Percentiles rank a stretch among this genome's conserved stretches.
Evolutionary conservation across 2,797 vertebrate genomes (phyloP).

Genomic region (Centropyge bicolor): DNA sequence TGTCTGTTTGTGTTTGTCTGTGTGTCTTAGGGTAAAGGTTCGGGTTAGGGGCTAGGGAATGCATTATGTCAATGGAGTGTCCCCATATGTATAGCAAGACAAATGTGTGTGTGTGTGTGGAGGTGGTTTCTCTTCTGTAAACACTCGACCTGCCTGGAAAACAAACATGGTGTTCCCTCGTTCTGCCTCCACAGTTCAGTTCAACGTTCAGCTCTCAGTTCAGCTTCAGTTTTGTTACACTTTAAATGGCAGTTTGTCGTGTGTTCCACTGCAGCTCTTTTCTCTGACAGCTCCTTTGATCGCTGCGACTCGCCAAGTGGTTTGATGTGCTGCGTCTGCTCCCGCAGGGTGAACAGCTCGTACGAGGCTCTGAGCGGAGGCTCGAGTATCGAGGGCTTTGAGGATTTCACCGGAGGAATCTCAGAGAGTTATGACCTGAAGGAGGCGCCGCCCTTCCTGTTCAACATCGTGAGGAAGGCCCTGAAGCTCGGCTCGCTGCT

Average conservation of each 20-base stretch:
- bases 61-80: no score
- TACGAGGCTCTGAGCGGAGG: constrained; percentile 90
- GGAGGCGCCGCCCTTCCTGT: constrained; percentile 86
- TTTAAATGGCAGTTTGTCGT: no score
- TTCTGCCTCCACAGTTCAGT: no score
- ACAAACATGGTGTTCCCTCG: constrained; percentile 29
- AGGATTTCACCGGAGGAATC: constrained; percentile 92
- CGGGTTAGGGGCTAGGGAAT: no score
- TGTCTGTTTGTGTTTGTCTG: background rate
- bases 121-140: constrained; percentile 15
- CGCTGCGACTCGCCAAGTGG: no score
- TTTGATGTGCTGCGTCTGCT: background rate
- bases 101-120: background rate
- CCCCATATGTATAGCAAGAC: no score
- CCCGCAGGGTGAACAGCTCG: constrained; percentile 86
- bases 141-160: constrained; percentile 34
- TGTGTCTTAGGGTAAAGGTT: no score
- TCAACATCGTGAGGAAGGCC: constrained; percentile 89
- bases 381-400: constrained; percentile 88
- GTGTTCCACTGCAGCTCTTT: no score
- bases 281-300: no score
- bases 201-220: no score
- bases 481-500: constrained; percentile 89
- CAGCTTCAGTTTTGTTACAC: no score
- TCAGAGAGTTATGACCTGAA: constrained; percentile 87